phyloP scores from a whole-genome alignment of 2,113 vertebrate species.

The Seriola rivoliana region DNA sequence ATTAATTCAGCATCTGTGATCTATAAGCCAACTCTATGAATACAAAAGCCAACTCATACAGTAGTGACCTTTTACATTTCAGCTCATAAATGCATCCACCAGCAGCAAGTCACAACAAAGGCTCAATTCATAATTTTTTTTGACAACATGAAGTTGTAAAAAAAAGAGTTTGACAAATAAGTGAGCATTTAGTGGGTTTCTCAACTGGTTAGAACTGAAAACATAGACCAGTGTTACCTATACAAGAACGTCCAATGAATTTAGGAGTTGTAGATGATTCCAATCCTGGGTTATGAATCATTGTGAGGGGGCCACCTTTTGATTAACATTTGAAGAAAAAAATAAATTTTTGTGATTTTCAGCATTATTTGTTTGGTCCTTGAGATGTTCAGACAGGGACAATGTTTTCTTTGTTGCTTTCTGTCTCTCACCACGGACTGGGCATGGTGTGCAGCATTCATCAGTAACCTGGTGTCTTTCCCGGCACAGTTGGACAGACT shows the following conservation, averaged over 20 bases:
- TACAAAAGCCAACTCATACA: neutral
- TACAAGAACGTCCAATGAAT: neutral
- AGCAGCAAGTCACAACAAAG: neutral
- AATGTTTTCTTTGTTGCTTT: neutral
- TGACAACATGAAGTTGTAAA: neutral
- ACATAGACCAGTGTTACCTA: neutral
- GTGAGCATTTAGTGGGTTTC: neutral
- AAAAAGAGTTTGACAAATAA: neutral
- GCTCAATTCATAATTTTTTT: neutral
- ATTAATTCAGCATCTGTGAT: slow-evolving; percentile 63
- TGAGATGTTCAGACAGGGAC: neutral
- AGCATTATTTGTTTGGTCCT: neutral
- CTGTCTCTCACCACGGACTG: slow-evolving; percentile 47
- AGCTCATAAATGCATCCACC: neutral
- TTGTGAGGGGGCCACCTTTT: neutral
- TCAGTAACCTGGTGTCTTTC: neutral
- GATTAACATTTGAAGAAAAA: neutral
- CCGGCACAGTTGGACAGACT: neutral
- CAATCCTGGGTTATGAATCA: neutral
- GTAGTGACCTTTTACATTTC: neutral
- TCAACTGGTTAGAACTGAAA: neutral
- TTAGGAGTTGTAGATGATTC: neutral
- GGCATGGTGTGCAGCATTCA: neutral
- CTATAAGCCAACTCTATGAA: slow-evolving; percentile 12
- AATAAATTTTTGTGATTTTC: neutral